Base-by-base conservation (phyloP, 2,113 vertebrate species). In the Gavia stellata region DNA sequence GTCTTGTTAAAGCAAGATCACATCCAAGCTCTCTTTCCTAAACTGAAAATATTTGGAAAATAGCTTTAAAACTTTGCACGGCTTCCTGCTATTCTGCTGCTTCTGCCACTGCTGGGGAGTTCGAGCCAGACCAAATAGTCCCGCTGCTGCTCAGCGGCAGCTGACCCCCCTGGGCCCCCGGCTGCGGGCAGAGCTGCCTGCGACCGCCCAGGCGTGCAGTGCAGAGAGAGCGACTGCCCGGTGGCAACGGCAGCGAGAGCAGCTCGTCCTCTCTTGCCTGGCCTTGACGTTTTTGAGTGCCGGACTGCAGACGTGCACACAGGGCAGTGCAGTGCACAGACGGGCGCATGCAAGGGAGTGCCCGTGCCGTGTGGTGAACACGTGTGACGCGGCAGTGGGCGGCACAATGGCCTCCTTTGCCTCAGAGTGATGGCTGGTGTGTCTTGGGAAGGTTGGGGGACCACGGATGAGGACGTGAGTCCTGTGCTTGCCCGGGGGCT, bases 361-460 rank as follows among this genome's bases (percentile, higher is more conserved):
- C 44, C 36, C 5, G 12, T 17, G 47, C 71, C 12, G 1, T 2
- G 6, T 3, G 2, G 24, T 4, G 1, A 40, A 12, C 24, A 6
- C 1, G 2, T 5, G 47, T 17, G 3, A 10, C 0, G 2, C 2
- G 3, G 15, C 49, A 23, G 63, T 2, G 8, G 28, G 50, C 0
- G 4, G 45, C 63, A 7, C 12, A 0, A 2, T 2, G 34, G 47
- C 34, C 75, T n/a, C 19, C 38, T 10, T 28, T 12, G 56, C 38
- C 31, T 53, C 31, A 8, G 49, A 14, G 50, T 1, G 29, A 21
- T 20, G 50, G 31, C 34, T 13, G 73, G 50, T 38, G 17, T 17
- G 25, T 16, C 80, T 29, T 21, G 68, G 50, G 31, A 42, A 71
- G 58, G 38, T 7, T 36, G 29, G 36, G 40, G 40, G 47, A 28